phyloP scores from a whole-genome alignment of 2,113 vertebrate species.

The Cariama cristata region DNA sequence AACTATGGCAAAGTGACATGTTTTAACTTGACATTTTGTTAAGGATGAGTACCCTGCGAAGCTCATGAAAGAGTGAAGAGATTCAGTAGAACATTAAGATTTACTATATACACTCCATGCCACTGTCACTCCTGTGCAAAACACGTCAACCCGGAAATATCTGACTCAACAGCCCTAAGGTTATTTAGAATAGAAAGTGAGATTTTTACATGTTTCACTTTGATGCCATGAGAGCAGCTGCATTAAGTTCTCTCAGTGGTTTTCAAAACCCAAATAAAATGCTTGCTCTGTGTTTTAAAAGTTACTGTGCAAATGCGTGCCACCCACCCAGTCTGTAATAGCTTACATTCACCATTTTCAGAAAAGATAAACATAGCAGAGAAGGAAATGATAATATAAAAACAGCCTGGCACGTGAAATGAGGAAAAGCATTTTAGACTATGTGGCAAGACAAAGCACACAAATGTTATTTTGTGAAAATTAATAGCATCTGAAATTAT shows the following conservation, averaged over 20 bases:
- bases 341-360: slow-evolving; percentile 71
- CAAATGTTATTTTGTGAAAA: slow-evolving; percentile 65
- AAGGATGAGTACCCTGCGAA: slow-evolving; percentile 70
- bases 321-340: slow-evolving; percentile 72
- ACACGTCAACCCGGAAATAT: slow-evolving; percentile 74
- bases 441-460: slow-evolving; percentile 61
- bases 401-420: slow-evolving; percentile 60
- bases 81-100: slow-evolving; percentile 71
- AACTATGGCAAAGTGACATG: slow-evolving; percentile 72
- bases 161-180: slow-evolving; percentile 73
- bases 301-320: slow-evolving; percentile 69
- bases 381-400: slow-evolving; percentile 72
- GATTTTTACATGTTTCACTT: slow-evolving; percentile 71
- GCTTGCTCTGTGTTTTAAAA: slow-evolving; percentile 70
- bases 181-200: slow-evolving; percentile 71
- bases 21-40: slow-evolving; percentile 79
- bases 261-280: slow-evolving; percentile 75
- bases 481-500: slow-evolving; percentile 67
- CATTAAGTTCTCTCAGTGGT: slow-evolving; percentile 65
- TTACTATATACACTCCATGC: slow-evolving; percentile 58
- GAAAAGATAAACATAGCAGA: slow-evolving; percentile 73
- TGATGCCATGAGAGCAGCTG: slow-evolving; percentile 70
- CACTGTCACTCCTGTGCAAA: slow-evolving; percentile 74
- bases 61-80: slow-evolving; percentile 73
- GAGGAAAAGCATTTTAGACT: slow-evolving; percentile 49